phyloP scores from a whole-genome alignment of 1,140 invertebrate species.

The Sweltsa coloradensis region DNA sequence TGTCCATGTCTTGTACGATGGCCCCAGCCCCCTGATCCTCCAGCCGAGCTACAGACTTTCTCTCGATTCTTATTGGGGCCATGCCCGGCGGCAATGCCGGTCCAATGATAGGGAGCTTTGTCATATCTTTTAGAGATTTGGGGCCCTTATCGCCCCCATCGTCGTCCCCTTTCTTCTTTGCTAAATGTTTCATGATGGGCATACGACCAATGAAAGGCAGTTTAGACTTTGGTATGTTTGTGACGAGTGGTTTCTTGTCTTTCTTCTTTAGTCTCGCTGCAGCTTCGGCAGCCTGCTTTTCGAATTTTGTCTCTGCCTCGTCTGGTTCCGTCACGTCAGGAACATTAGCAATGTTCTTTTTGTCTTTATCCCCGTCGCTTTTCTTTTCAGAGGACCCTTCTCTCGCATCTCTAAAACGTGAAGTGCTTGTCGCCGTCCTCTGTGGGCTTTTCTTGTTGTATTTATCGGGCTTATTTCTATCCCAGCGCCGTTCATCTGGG shows the following conservation, averaged over 20 bases:
- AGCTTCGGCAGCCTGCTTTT: slow-evolving; percentile 4
- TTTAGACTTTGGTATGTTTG: slow-evolving; percentile 32
- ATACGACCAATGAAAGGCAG: slow-evolving; percentile 55
- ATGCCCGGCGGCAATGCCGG: no score
- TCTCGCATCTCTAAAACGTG: no score
- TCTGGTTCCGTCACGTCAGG: background rate
- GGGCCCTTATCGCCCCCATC: slow-evolving; percentile 9
- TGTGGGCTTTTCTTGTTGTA: no score
- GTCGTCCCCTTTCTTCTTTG: slow-evolving; percentile 12
- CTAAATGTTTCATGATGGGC: slow-evolving; percentile 42
- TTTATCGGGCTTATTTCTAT: no score
- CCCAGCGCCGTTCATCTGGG: no score
- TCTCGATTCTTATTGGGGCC: slow-evolving; percentile 7
- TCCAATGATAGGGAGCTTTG: no score
- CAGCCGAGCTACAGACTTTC: background rate
- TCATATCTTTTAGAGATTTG: background rate
- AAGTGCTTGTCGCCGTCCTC: no score
- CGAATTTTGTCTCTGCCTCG: slow-evolving; percentile 21
- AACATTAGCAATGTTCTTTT: background rate
- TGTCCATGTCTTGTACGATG: slow-evolving; percentile 30
- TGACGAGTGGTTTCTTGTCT: slow-evolving; percentile 13
- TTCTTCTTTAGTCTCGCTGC: background rate
- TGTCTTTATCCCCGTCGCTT: background rate
- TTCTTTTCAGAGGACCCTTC: no score
- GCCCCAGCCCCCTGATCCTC: background rate